These are phyloP conservation scores for Eupithecia vulgata DNA, from an alignment of 2,888 invertebrate genomes.

Conservation along the genomic window DNA sequence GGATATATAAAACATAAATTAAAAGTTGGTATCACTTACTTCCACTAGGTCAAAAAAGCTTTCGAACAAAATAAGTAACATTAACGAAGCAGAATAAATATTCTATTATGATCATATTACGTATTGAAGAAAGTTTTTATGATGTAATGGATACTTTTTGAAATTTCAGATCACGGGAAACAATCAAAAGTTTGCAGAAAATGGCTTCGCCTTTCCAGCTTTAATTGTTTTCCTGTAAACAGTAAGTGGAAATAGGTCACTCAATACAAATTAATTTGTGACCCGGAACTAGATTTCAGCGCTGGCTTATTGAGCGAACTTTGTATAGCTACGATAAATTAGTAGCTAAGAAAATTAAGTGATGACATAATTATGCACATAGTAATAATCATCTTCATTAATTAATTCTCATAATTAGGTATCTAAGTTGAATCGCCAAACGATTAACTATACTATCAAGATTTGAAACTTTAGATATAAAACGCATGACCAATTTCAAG, in stretches of 20 bases:
- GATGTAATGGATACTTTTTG: conserved; percentile 26
- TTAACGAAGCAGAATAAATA: conserved; percentile 10
- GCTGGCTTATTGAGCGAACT: too few species aligned
- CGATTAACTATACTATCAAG: neutral
- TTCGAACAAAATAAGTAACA: neutral
- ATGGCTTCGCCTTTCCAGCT: conserved; percentile 11
- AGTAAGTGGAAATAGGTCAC: conserved; percentile 6
- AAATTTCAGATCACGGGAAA: conserved; percentile 18
- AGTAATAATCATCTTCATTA: too few species aligned
- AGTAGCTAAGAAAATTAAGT: too few species aligned
- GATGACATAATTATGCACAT: too few species aligned
- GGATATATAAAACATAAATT: neutral
- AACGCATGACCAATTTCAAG: neutral
- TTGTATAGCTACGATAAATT: too few species aligned
- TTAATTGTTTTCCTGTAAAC: conserved; percentile 23
- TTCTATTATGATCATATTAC: conserved; percentile 21
- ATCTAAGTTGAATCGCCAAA: neutral
- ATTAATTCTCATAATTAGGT: too few species aligned
- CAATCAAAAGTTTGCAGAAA: conserved; percentile 22
- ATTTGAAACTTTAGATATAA: neutral
- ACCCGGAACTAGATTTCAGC: too few species aligned
- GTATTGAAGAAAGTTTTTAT: conserved; percentile 30
- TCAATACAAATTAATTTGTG: neutral
- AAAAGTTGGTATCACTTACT: neutral
- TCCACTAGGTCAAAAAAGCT: neutral